Conservation (phyloP, 2,888 invertebrate genomes). For the Spialia ferax region DNA sequence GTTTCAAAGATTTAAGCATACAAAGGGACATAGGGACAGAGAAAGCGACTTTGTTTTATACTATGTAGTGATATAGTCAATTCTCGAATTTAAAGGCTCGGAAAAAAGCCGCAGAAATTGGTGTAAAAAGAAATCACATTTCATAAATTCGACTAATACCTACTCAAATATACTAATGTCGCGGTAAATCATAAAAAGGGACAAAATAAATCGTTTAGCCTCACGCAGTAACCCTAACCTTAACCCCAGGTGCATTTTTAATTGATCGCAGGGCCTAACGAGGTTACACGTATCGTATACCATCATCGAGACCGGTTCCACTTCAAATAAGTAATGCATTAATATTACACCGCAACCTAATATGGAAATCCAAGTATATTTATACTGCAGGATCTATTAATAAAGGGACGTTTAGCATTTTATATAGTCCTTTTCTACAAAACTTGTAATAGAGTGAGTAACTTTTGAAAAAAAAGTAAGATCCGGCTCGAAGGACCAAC, state of each 20-base stretch:
- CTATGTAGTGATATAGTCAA: too few species aligned
- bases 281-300: conserved; percentile 46
- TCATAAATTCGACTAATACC: too few species aligned
- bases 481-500: conserved; percentile 16
- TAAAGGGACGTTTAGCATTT: conserved; percentile 20
- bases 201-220: not conserved
- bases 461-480: not conserved
- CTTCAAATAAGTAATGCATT: conserved; percentile 46
- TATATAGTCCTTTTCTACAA: conserved; percentile 9
- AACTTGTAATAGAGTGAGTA: conserved; percentile 11
- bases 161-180: too few species aligned
- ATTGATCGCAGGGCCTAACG: conserved; percentile 47
- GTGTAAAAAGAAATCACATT: too few species aligned
- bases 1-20: too few species aligned
- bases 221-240: conserved; percentile 7
- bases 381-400: conserved; percentile 37
- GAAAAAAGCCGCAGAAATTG: too few species aligned
- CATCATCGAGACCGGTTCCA: conserved; percentile 43
- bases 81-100: too few species aligned
- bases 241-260: conserved; percentile 45
- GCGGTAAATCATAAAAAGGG: not conserved
- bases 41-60: too few species aligned
- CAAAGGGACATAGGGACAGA: too few species aligned
- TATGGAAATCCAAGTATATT: conserved; percentile 37
- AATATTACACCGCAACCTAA: conserved; percentile 42